Percentiles rank a stretch among this genome's conserved stretches.
Conservation (phyloP, 2,113 vertebrate genomes). For the Philantomba maxwellii region DNA sequence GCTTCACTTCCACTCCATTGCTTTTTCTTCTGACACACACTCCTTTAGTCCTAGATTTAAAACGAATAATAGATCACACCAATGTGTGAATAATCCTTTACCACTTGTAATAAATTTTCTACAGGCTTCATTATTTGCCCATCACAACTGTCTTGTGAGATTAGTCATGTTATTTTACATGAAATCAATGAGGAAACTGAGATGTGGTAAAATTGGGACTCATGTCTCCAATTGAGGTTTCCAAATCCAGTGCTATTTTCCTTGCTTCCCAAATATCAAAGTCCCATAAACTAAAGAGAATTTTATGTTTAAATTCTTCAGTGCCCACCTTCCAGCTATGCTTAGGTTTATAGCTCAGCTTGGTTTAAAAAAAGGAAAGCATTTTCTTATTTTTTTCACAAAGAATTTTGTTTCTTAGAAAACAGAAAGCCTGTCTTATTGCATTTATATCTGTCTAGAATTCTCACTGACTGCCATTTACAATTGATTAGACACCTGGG, state of each 20-base stretch:
- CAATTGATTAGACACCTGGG: constrained; percentile 33
- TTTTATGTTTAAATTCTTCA: background rate
- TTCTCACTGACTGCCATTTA: constrained; percentile 4
- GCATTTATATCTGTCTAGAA: constrained; percentile 10
- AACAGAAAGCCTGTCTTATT: background rate
- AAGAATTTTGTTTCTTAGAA: background rate
- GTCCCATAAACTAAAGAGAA: background rate
- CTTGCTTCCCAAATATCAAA: background rate
- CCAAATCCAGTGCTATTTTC: background rate
- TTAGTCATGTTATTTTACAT: background rate
- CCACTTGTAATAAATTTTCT: background rate
- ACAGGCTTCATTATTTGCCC: background rate
- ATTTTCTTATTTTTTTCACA: background rate
- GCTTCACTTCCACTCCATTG: background rate
- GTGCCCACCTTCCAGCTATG: background rate
- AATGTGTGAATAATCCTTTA: background rate
- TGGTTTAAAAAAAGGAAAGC: background rate
- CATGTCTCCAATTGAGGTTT: background rate
- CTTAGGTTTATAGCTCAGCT: background rate
- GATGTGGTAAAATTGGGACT: background rate
- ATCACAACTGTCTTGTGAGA: background rate
- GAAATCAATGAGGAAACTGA: background rate
- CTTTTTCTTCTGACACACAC: background rate
- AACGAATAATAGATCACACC: background rate
- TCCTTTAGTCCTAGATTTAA: background rate